Evolutionary conservation across 2,888 invertebrate species (phyloP).

Genomic region (Hipparchia sbordonii): DNA sequence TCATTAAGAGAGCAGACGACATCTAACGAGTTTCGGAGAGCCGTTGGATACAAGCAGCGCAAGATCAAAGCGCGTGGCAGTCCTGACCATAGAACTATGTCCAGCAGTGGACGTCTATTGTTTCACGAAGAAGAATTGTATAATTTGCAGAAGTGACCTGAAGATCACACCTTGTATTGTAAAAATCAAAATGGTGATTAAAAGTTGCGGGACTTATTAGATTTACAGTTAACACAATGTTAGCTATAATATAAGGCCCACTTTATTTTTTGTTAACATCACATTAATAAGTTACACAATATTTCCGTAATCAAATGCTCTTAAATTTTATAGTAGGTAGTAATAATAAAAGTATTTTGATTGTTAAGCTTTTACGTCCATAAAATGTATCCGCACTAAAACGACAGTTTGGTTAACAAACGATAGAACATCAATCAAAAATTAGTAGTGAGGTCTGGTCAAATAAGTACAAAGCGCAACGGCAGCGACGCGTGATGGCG

Average conservation of each 20-base stretch:
- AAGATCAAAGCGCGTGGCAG: too few relatives aligned
- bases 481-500: neutral
- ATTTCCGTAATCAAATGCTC: slow-evolving; percentile 22
- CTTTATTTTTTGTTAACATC: neutral
- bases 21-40: too few relatives aligned
- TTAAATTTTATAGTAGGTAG: slow-evolving; percentile 25
- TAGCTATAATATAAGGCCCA: neutral
- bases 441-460: slow-evolving; percentile 42
- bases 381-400: slow-evolving; percentile 46
- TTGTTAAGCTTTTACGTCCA: slow-evolving; percentile 33
- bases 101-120: too few relatives aligned
- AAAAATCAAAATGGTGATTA: too few relatives aligned
- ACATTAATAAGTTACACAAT: slow-evolving; percentile 26
- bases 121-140: too few relatives aligned
- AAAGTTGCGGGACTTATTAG: too few relatives aligned
- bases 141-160: too few relatives aligned
- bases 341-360: slow-evolving; percentile 38
- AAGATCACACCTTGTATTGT: too few relatives aligned
- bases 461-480: neutral
- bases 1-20: too few relatives aligned
- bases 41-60: too few relatives aligned
- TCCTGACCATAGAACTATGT: too few relatives aligned
- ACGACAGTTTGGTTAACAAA: slow-evolving; percentile 45
- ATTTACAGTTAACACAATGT: neutral
- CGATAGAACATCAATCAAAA: slow-evolving; percentile 70